Percentiles rank a stretch among this genome's conserved stretches.
phyloP scores from a whole-genome alignment of 2,888 invertebrate species.

The Monochamus alternatus region DNA sequence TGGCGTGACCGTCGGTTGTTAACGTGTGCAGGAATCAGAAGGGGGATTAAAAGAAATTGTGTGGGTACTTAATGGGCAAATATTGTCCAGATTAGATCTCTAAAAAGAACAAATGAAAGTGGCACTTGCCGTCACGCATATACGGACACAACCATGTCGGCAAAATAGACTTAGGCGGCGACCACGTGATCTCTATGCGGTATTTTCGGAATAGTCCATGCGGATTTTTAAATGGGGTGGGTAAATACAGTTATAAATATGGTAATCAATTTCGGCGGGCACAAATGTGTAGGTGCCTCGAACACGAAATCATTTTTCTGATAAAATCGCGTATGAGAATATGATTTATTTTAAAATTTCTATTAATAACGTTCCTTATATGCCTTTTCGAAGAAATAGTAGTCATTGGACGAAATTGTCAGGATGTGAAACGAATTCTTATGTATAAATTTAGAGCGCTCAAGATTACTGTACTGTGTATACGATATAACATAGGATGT shows the following conservation, averaged over 20 bases:
- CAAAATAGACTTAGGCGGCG: no score
- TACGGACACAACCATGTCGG: neutral
- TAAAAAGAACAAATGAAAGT: constrained; percentile 13
- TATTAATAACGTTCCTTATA: no score
- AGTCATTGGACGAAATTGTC: no score
- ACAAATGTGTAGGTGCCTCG: neutral
- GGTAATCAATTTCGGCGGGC: neutral
- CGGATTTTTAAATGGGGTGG: neutral
- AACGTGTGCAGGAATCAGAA: no score
- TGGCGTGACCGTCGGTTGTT: neutral
- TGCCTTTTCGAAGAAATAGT: no score
- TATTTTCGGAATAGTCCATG: constrained; percentile 6
- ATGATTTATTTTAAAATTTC: no score
- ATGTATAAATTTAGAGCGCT: no score
- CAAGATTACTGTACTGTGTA: no score
- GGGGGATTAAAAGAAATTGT: constrained; percentile 12
- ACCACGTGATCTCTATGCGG: neutral
- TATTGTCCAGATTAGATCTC: constrained; percentile 27
- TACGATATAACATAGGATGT: no score
- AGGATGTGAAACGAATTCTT: no score
- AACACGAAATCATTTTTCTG: no score
- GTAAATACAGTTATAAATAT: neutral
- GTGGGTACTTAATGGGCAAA: constrained; percentile 19
- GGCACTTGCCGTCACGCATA: constrained; percentile 5
- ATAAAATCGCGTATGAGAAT: no score